Conservation (phyloP, 64 coral and sea anemone genomes). For the Montipora capricornis region DNA sequence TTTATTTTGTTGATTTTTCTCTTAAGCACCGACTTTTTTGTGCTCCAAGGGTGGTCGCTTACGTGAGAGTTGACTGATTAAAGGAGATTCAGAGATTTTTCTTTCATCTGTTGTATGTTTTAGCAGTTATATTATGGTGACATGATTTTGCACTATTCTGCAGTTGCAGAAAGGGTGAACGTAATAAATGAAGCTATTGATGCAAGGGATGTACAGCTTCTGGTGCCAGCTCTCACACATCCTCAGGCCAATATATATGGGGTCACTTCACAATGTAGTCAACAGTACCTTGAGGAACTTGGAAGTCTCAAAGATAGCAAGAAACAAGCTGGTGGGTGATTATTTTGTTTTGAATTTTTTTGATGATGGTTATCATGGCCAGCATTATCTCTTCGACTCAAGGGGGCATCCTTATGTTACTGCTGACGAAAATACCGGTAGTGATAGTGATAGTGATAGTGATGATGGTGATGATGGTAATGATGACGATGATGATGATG, state of each 20-base stretch:
- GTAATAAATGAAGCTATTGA: conserved; percentile 79
- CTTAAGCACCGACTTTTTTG: too few species aligned
- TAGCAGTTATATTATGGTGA: background rate
- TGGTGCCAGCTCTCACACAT: conserved; percentile 68
- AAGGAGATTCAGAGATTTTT: too few species aligned
- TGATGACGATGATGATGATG: too few species aligned
- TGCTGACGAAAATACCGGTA: too few species aligned
- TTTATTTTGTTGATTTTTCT: too few species aligned
- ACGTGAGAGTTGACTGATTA: too few species aligned
- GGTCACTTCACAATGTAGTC: conserved; percentile 84
- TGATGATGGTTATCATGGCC: too few species aligned
- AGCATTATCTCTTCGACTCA: too few species aligned
- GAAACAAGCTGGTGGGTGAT: conserved; percentile 70
- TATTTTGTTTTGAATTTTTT: background rate
- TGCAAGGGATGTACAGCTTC: conserved; percentile 41
- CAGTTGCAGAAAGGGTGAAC: conserved; percentile 82
- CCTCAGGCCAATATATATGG: conserved; percentile 80
- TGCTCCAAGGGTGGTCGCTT: too few species aligned
- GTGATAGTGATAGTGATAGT: too few species aligned
- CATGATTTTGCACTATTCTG: background rate
- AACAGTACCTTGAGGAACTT: conserved; percentile 78
- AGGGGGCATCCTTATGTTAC: too few species aligned
- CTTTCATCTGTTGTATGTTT: too few species aligned
- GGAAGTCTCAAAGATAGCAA: conserved; percentile 77
- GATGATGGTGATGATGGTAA: accelerated